phyloP scores from a whole-genome alignment of 2,888 invertebrate species.

The Heliconius ismenius region DNA sequence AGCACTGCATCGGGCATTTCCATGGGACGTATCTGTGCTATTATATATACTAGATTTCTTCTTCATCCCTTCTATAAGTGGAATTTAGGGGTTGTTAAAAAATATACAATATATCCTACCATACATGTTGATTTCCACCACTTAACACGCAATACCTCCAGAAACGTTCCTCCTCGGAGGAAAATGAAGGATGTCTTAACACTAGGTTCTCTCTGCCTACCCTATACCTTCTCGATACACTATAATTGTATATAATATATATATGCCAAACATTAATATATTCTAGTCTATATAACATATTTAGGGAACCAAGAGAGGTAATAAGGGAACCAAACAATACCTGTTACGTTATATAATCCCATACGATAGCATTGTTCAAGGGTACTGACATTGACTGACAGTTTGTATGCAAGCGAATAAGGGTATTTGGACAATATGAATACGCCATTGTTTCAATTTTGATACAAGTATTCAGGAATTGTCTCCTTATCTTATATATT shows the following conservation, averaged over 20 bases:
- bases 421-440: constrained; percentile 17
- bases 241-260: not conserved
- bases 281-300: too few relatives aligned
- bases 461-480: not conserved
- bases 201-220: too few relatives aligned
- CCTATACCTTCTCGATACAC: too few relatives aligned
- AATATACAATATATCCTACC: not conserved
- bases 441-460: not conserved
- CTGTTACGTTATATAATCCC: constrained; percentile 14
- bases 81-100: not conserved
- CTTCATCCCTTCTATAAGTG: not conserved
- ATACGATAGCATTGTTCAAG: not conserved
- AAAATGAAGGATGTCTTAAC: too few relatives aligned
- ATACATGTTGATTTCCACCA: too few relatives aligned
- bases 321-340: constrained; percentile 11
- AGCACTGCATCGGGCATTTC: too few relatives aligned
- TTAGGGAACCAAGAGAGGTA: too few relatives aligned
- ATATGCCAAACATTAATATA: not conserved
- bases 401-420: constrained; percentile 14
- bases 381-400: constrained; percentile 21
- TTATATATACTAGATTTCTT: not conserved
- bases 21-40: too few relatives aligned
- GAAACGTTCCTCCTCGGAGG: too few relatives aligned
- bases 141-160: too few relatives aligned
- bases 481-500: not conserved